Percentiles rank a stretch among this genome's conserved stretches.
Evolutionary conservation across 2,113 vertebrate species (phyloP).

Genomic region (Rafetus swinhoei): DNA sequence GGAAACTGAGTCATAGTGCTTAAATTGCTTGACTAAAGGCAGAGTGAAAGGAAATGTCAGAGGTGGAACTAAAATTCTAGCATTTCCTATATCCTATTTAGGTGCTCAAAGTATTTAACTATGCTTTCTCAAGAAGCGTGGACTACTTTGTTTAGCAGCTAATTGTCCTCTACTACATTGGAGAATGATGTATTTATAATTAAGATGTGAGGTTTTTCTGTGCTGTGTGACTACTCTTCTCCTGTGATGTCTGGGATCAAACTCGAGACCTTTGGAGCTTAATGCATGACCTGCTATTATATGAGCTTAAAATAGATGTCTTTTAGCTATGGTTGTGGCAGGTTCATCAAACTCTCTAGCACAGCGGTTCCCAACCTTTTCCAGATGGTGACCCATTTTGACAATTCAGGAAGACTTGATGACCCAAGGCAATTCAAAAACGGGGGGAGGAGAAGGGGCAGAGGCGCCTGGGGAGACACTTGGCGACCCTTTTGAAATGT

Average conservation of each 20-base stretch:
- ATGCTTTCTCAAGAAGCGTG: background rate
- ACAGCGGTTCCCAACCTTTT: too few species aligned
- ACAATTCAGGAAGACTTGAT: too few species aligned
- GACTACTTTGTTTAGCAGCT: background rate
- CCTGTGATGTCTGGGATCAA: fast-evolving
- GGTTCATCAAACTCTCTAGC: background rate
- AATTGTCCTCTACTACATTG: background rate
- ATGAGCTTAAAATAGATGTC: background rate
- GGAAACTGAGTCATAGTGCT: background rate
- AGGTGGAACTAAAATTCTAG: background rate
- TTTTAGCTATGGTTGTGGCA: background rate
- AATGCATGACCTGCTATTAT: background rate
- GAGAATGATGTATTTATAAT: background rate
- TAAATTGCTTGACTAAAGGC: background rate
- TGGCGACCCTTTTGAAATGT: too few species aligned
- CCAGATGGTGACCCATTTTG: too few species aligned
- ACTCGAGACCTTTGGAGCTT: background rate
- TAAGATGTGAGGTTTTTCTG: background rate
- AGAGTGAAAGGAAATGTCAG: background rate
- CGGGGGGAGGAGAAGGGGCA: too few species aligned
- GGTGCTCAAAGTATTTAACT: fast-evolving
- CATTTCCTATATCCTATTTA: background rate
- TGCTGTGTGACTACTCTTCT: background rate
- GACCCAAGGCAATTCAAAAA: too few species aligned
- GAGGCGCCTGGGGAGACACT: too few species aligned